Evolutionary conservation across 2,888 invertebrate genomes (phyloP).

Genomic region (Eristalinus aeneus): DNA sequence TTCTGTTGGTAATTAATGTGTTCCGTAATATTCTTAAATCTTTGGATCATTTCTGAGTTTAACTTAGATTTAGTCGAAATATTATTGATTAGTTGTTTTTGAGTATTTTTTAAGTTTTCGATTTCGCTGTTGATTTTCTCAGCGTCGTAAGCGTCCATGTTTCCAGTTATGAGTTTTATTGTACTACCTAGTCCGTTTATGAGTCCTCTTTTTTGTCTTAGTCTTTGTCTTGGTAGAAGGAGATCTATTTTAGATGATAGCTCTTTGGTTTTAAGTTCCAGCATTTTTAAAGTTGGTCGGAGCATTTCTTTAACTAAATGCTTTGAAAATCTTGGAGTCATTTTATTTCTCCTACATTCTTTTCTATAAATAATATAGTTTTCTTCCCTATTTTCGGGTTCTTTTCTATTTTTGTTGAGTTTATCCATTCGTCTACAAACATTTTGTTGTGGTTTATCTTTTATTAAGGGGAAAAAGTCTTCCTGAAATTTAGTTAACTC

Average conservation of each 20-base stretch:
- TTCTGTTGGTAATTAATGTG: conserved; percentile 27
- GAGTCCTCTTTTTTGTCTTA: too few species aligned
- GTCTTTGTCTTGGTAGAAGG: conserved; percentile 2
- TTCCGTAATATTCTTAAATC: conserved; percentile 31
- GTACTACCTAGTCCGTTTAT: conserved; percentile 32
- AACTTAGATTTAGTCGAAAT: conserved; percentile 5
- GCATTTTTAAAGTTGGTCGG: conserved; percentile 4
- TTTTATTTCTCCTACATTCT: conserved; percentile 37
- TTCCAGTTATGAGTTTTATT: conserved; percentile 36
- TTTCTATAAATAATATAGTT: conserved; percentile 52
- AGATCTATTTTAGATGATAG: not conserved
- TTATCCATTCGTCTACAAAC: conserved; percentile 13
- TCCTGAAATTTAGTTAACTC: too few species aligned
- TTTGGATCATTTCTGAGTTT: conserved; percentile 30
- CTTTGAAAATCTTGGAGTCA: conserved; percentile 54
- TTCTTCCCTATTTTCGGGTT: conserved; percentile 17
- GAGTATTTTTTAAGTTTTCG: conserved; percentile 6
- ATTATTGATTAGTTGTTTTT: not conserved
- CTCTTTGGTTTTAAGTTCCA: conserved; percentile 17
- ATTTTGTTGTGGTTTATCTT: conserved; percentile 25
- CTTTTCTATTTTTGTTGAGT: conserved; percentile 42
- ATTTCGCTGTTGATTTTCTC: conserved; percentile 21
- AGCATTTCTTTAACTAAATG: conserved; percentile 37
- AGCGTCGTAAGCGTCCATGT: conserved; percentile 26
- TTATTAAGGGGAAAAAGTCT: conserved; percentile 25